phyloP scores from a whole-genome alignment of 37 sponge, comb jelly and placozoan species.

The Spongilla lacustris region DNA sequence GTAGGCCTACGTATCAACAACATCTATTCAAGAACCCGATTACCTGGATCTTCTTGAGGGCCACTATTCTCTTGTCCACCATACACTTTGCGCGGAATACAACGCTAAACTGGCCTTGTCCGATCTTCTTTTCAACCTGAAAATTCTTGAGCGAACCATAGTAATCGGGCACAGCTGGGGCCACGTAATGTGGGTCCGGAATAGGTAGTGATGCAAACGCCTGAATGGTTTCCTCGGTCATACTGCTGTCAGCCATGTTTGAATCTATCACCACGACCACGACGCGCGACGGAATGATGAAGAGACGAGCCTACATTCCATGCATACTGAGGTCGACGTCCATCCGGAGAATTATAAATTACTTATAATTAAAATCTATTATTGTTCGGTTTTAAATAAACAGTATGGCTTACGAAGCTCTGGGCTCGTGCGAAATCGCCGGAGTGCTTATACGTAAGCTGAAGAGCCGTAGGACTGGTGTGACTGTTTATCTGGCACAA shows the following conservation, averaged over 20 bases:
- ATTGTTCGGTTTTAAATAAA: background rate
- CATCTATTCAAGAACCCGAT: background rate
- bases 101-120: conserved; percentile 97
- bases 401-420: conserved; percentile 10
- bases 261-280: background rate
- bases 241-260: background rate
- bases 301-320: background rate
- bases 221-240: background rate
- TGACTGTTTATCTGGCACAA: conserved; percentile 74
- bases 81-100: conserved; percentile 86
- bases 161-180: conserved; percentile 28
- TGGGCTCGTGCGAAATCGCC: conserved; percentile 37
- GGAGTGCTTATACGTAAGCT: conserved; percentile 73
- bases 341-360: background rate
- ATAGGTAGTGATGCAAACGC: background rate
- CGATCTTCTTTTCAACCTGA: conserved; percentile 93
- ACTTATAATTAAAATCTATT: background rate
- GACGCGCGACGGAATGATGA: background rate
- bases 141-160: conserved; percentile 46
- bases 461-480: conserved; percentile 72
- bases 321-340: background rate
- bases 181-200: background rate
- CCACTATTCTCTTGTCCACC: conserved; percentile 77
- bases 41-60: conserved; percentile 98
- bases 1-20: background rate